Percentiles rank a stretch among this genome's conserved stretches.
Evolutionary conservation across 2,888 invertebrate species (phyloP).

Genomic region (Ectemnius continuus): DNA sequence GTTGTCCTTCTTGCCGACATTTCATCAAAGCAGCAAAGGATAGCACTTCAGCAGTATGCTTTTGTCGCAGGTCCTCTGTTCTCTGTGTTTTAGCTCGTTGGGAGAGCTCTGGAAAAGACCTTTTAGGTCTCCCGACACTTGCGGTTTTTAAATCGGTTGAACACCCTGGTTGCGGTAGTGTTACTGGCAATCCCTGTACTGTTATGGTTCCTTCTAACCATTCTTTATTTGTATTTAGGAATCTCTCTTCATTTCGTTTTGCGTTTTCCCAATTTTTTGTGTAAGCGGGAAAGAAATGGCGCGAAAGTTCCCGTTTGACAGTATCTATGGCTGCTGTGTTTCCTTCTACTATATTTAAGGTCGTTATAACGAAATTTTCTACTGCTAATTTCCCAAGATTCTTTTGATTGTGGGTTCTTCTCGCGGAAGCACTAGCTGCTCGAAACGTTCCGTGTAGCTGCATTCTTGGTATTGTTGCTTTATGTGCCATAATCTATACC

Average conservation of each 20-base stretch:
- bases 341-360: neutral
- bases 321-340: neutral
- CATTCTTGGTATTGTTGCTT: neutral
- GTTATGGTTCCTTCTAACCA: neutral
- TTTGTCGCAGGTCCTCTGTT: neutral
- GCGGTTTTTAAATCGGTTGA: neutral
- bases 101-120: neutral
- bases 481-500: neutral
- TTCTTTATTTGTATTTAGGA: neutral
- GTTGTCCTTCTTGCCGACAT: neutral
- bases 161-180: neutral
- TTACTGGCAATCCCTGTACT: neutral
- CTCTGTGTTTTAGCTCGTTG: neutral
- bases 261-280: neutral
- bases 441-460: neutral
- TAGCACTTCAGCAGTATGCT: neutral
- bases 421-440: neutral
- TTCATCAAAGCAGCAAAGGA: constrained; percentile 2
- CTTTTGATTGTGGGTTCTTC: neutral
- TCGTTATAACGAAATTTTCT: neutral
- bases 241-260: neutral
- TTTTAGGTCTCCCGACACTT: constrained; percentile 2
- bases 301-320: neutral
- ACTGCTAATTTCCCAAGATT: neutral
- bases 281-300: neutral